Conservation (phyloP, 2,113 vertebrate genomes). For the Ariopsis seemanni region DNA sequence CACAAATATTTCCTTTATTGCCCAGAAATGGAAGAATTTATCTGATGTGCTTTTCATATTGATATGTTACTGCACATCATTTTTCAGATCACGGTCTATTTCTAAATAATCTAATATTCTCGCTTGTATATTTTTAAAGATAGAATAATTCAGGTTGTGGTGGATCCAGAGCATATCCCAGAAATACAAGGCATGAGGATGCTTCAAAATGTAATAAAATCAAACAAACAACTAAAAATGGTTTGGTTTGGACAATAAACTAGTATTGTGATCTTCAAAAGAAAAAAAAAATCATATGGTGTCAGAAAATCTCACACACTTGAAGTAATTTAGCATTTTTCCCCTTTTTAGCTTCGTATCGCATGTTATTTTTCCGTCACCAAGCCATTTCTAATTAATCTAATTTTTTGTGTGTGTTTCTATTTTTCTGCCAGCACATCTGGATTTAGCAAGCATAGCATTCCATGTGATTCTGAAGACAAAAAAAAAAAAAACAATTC, state of each 20-base stretch:
- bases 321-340: neutral
- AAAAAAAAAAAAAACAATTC: neutral
- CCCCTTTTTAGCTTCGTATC: neutral
- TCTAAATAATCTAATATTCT: neutral
- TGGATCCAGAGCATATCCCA: neutral
- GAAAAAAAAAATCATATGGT: neutral
- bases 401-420: neutral
- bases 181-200: neutral
- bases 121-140: neutral
- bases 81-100: neutral
- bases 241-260: neutral
- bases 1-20: conserved; percentile 42
- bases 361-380: neutral
- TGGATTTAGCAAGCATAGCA: neutral
- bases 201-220: neutral
- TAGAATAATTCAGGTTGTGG: neutral
- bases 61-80: neutral
- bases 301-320: neutral
- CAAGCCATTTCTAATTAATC: neutral
- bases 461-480: neutral
- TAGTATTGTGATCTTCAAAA: neutral
- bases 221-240: neutral
- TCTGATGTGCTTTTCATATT: neutral
- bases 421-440: neutral
- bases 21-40: conserved; percentile 2